Base-by-base conservation (phyloP, 2,797 vertebrate species). In the Carcharodon carcharias region DNA sequence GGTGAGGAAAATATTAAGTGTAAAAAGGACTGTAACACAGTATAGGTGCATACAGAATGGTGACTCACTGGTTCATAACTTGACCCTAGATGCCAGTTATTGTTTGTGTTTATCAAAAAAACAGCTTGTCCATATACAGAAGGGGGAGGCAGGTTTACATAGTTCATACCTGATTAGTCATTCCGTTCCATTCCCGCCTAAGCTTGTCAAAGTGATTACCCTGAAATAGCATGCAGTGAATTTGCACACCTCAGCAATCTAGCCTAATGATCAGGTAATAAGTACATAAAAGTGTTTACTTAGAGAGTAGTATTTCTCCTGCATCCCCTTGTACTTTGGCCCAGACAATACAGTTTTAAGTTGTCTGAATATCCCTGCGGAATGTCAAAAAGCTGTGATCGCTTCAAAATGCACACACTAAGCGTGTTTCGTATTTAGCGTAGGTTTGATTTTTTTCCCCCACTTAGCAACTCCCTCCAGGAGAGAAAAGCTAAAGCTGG, bases 271-370 rank as follows among this genome's bases (percentile, higher is more conserved):
- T 63, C 21, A 65, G n/a, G 12, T 67, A 93, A 67, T 93, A 93
- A 93, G n/a, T 63, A 93, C n/a, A 28, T 67, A 26, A 45, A 65
- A 93, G 21, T 93, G 63, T 67, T 93, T 67, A 93, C 91, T 67
- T 23, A 9, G 7, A 67, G 18, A 40, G 21, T 26, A 65, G 0
- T 26, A 8, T 93, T 26, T 67, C 89, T 85, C 35, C 91, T 67
- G n/a, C 35, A 65, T 40, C 89, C 18, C 35, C 16, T 8, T 63
- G 18, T 92, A 18, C 35, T 65, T 92, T 65, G 61, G n/a, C 16
- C 61, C 58, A 8, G 89, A 40, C 35, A n/a, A 58, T 63, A 40
- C 35, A 92, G 87, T 16, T 91, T 91, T 50, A 26, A 50, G 7
- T n/a, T 26, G 89, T 14, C 8, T 89, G 54, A 91, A 31, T 31